Base-by-base conservation (phyloP, 2,888 invertebrate genomes). In the Myathropa florea region DNA sequence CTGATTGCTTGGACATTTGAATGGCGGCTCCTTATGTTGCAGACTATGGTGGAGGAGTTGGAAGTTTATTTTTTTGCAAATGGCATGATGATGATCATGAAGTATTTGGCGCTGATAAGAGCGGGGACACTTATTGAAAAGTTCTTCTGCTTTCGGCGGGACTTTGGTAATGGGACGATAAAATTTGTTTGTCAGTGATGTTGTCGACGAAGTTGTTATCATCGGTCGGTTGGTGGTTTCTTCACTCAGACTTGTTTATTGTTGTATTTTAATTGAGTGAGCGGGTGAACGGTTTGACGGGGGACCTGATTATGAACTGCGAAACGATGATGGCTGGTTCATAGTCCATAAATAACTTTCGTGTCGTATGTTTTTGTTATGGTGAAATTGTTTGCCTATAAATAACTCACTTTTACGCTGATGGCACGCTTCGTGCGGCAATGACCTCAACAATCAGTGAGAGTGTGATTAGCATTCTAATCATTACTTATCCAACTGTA, bases 1-100 rank as follows among this genome's bases (percentile, higher is more conserved):
- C 68, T 70, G 76, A 85, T 82, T 85, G 72, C 72, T 65, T 65
- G 60, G 78, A 78, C 73, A 71, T 86, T 86, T 86, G 64, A 63
- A 39, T 70, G 18, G 46, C 46, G 36, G 33, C 68, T 80, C 76
- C 82, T 83, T 83, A 83, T 83, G 78, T 64, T 60, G 65, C 46
- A 39, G 39, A 39, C 67, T 30, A 46, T 60, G 73, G 59, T 72
- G 68, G 28, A n/a, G n/a, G 0, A 4, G 24, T 26, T 4, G 6
- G 10, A 21, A 39, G n/a, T 39, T 36, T 2, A 61, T 33, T 60
- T 71, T 57, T 46, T 59, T 18, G 30, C 28, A 28, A 55, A 59
- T 61, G 61, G 63, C 23, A 60, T 60, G 57, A 70, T 46, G 46
- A 46, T 57, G 57, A 57, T 78, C 82, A 78, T 86, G 78, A 73